Evolutionary conservation across 1,140 invertebrate genomes (phyloP).

Genomic region (Drosophila parvula): DNA sequence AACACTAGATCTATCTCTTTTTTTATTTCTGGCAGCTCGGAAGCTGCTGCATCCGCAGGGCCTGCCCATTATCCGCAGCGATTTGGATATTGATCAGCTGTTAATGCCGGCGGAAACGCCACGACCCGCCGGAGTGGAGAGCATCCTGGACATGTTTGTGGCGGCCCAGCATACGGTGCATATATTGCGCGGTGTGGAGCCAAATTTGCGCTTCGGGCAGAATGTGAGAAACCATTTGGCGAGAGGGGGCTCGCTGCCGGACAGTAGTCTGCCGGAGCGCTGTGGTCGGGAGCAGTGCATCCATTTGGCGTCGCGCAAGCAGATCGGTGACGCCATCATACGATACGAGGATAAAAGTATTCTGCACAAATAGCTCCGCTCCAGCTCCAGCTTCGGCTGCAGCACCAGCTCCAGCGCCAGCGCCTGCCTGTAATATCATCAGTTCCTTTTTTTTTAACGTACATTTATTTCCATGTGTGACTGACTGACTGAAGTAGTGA

Average conservation of each 20-base stretch:
- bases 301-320: conserved; percentile 81
- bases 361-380: conserved; percentile 64
- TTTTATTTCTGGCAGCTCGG: conserved; percentile 85
- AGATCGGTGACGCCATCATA: conserved; percentile 83
- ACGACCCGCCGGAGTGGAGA: conserved; percentile 61
- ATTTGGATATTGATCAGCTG: conserved; percentile 87
- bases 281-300: conserved; percentile 71
- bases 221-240: conserved; percentile 64
- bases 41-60: conserved; percentile 86
- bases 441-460: conserved; percentile 68
- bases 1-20: too few relatives aligned
- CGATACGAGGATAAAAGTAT: conserved; percentile 82
- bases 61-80: conserved; percentile 87
- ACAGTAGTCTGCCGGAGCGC: conserved; percentile 15
- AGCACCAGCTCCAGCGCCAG: conserved; percentile 22
- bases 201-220: conserved; percentile 77
- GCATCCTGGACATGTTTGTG: conserved; percentile 83
- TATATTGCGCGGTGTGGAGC: conserved; percentile 80
- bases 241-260: conserved; percentile 42
- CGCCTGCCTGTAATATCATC: conserved; percentile 63
- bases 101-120: conserved; percentile 63
- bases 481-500: conserved; percentile 8
- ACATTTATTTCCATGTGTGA: conserved; percentile 30
- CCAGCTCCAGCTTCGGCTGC: conserved; percentile 27
- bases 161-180: conserved; percentile 76